Base-by-base conservation (phyloP, 2,797 vertebrate species). In the Cryptoprocta ferox region DNA sequence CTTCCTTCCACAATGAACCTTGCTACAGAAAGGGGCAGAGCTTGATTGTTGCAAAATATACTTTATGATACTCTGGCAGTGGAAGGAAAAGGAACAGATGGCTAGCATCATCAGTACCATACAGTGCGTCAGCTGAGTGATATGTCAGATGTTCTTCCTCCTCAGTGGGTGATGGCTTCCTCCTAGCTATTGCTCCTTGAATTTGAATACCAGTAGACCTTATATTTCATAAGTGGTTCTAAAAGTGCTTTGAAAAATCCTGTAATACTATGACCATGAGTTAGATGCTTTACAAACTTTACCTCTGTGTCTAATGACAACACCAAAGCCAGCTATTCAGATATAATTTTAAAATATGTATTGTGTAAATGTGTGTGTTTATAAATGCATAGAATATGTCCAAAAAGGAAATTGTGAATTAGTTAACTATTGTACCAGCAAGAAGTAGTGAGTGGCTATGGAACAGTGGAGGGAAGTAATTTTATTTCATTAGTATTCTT, bases 51-150 rank as follows among this genome's bases (percentile, higher is more conserved):
- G 76, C 28, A 35, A 53, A 56, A 73, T 66, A 87, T 76, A 48
- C 93, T 95, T 91, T 82, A 81, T 93, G 79, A 53, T 73, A 6
- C 68, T 28, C 65, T 94, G 82, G 73, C 86, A 65, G 28, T 37
- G 19, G 45, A 70, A 95, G 71, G 76, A 71, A 81, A 56, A 79
- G 59, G 82, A 90, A 32, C 91, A 97, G 94, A 96, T 85, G 95
- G 81, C 3, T 9, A 56, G 19, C 28, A 32, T 93, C 80, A 68
- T 78, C n/a, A n/a, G 91, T 35, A 50, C 71, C 61, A 30, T 39
- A 63, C 53, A 39, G 59, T 9, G 15, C 45, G 53, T 91, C 89
- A 91, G 59, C 78, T 65, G 66, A 96, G 42, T 6, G 48, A 65
- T 45, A 11, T n/a, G 76, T 85, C 79, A 89, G 89, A 45, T 76